Percentiles rank a stretch among this genome's conserved stretches.
phyloP scores from a whole-genome alignment of 2,888 invertebrate species.

The Neoitamus cyanurus region DNA sequence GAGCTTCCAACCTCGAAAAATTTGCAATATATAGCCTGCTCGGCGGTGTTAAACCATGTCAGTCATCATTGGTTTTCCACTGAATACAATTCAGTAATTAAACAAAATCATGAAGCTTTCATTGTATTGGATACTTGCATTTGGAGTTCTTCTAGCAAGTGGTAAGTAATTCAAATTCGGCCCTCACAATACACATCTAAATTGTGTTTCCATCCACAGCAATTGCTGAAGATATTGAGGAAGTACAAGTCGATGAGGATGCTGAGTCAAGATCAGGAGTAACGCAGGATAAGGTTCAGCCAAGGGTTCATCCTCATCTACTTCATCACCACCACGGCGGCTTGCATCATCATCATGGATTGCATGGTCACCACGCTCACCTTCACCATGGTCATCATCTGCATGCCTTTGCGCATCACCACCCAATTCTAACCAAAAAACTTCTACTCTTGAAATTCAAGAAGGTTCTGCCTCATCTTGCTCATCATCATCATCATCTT shows the following conservation, averaged over 20 bases:
- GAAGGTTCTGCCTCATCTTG: background rate
- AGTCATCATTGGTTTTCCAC: conserved; percentile 23
- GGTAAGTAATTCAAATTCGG: background rate
- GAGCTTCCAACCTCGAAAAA: background rate
- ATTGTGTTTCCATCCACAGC: background rate
- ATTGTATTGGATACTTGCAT: conserved; percentile 10
- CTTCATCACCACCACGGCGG: background rate
- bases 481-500: conserved; percentile 11
- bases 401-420: background rate
- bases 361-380: background rate
- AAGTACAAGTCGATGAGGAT: background rate
- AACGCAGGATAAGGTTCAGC: background rate
- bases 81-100: background rate
- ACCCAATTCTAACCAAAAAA: conserved; percentile 20
- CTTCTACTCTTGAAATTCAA: conserved; percentile 20
- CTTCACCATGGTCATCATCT: background rate
- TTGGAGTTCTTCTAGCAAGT: background rate
- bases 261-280: background rate
- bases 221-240: conserved; percentile 13
- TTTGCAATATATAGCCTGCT: conserved; percentile 34
- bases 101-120: conserved; percentile 19
- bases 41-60: background rate
- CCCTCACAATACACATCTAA: background rate
- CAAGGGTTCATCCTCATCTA: conserved; percentile 4
- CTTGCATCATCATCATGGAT: background rate